phyloP scores from a whole-genome alignment of 2,797 vertebrate genomes.

The Mallotus villosus region DNA sequence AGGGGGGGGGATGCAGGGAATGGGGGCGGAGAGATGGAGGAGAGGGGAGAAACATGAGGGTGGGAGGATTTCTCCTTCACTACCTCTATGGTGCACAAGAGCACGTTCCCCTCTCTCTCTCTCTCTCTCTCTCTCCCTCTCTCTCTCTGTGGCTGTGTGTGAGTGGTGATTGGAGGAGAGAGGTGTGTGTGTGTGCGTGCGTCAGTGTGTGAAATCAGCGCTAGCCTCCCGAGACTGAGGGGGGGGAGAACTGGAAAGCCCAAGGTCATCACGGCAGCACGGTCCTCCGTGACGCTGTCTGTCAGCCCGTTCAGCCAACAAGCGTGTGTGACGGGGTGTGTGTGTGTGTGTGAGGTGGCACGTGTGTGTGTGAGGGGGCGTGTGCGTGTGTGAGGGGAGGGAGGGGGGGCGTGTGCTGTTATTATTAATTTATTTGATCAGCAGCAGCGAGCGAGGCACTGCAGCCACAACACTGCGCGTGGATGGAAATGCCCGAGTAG shows the following conservation, averaged over 20 bases:
- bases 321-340: constrained; percentile 11
- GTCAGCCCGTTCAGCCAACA: constrained; percentile 27
- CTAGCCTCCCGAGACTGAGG: constrained; percentile 49
- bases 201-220: constrained; percentile 48
- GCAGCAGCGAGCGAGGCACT: constrained; percentile 54
- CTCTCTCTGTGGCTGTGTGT: constrained; percentile 24
- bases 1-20: too few species aligned
- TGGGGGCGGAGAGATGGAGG: constrained; percentile 26
- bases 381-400: too few species aligned
- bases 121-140: constrained; percentile 17
- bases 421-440: constrained; percentile 34
- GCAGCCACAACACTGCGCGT: constrained; percentile 61
- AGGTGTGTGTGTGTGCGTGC: constrained; percentile 28
- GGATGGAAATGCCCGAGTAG: constrained; percentile 57
- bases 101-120: constrained; percentile 14
- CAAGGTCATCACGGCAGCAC: constrained; percentile 74
- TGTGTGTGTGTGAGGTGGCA: constrained; percentile 35
- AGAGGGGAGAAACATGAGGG: constrained; percentile 43
- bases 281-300: constrained; percentile 53
- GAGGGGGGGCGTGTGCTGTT: too few species aligned
- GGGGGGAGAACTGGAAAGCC: constrained; percentile 65
- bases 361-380: not conserved
- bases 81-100: constrained; percentile 1
- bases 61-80: constrained; percentile 53
- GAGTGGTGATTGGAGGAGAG: constrained; percentile 38